Conservation (phyloP, 2,888 invertebrate genomes). For the Xanthia togata region DNA sequence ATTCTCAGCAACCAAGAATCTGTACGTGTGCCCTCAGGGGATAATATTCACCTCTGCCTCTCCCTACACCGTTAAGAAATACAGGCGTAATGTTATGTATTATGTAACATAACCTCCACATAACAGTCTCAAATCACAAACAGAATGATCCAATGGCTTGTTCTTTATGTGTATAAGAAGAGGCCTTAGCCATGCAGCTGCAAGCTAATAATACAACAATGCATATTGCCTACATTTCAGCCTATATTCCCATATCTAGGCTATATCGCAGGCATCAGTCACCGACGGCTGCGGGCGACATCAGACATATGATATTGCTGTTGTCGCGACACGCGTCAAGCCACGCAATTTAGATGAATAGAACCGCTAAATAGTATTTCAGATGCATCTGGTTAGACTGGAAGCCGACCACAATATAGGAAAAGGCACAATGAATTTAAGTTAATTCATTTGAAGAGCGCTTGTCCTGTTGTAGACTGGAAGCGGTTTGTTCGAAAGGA, state of each 20-base stretch:
- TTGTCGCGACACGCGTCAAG: conserved; percentile 8
- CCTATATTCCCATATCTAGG: background rate
- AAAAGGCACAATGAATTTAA: too few relatives aligned
- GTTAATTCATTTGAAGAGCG: background rate
- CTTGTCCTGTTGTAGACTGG: background rate
- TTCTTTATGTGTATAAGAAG: background rate
- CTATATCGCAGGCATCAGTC: conserved; percentile 20
- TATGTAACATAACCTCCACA: too few relatives aligned
- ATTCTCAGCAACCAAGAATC: too few relatives aligned
- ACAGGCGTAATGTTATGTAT: too few relatives aligned
- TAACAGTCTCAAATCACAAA: background rate
- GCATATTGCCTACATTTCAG: background rate
- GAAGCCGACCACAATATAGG: background rate
- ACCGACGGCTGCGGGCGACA: conserved; percentile 16
- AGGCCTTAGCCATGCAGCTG: too few relatives aligned
- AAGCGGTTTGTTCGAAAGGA: too few relatives aligned
- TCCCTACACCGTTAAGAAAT: too few relatives aligned
- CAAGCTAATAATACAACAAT: background rate
- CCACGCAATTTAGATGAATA: conserved; percentile 9
- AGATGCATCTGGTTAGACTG: background rate
- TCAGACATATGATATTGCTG: conserved; percentile 25
- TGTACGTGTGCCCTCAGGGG: too few relatives aligned
- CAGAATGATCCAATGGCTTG: background rate
- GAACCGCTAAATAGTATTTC: conserved; percentile 6
- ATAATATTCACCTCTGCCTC: too few relatives aligned